phyloP scores from a whole-genome alignment of 1,140 invertebrate genomes.

The Medauroidea extradentata region DNA sequence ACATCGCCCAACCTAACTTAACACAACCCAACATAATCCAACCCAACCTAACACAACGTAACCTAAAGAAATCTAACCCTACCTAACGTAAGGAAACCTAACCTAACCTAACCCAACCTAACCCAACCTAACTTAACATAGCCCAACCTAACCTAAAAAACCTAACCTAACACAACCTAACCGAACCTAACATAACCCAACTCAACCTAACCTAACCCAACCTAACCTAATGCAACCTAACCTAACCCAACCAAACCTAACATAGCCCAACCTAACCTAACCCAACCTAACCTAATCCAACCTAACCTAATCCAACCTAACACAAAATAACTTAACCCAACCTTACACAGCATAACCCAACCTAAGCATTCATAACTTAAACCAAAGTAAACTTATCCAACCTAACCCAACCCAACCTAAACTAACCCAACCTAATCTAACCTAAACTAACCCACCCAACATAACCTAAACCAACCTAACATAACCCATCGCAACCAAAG shows the following conservation, averaged over 20 bases:
- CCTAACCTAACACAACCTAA: slow-evolving; percentile 2
- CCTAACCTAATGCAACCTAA: slow-evolving; percentile 8
- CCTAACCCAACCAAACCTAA: background rate
- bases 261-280: background rate
- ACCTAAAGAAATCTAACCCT: background rate
- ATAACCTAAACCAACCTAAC: background rate
- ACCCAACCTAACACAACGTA: slow-evolving; percentile 1
- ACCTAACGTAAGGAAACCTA: background rate
- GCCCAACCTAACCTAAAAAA: slow-evolving; percentile 2
- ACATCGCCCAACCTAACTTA: too few species aligned
- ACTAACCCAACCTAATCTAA: too few species aligned
- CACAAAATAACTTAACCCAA: background rate
- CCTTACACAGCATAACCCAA: background rate
- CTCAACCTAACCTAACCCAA: slow-evolving; percentile 8
- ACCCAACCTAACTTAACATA: slow-evolving; percentile 8
- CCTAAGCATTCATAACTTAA: background rate
- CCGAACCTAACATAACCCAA: background rate
- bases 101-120: background rate
- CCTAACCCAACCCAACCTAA: slow-evolving; percentile 3
- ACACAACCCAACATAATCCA: background rate
- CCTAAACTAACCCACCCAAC: too few species aligned
- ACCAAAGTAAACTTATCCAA: background rate
- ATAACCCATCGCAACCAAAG: slow-evolving; percentile 2
- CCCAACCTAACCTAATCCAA: background rate
- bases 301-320: background rate